These are phyloP conservation scores for Ametastegia equiseti DNA, from an alignment of 2,888 invertebrate species.

Conservation along the genomic window DNA sequence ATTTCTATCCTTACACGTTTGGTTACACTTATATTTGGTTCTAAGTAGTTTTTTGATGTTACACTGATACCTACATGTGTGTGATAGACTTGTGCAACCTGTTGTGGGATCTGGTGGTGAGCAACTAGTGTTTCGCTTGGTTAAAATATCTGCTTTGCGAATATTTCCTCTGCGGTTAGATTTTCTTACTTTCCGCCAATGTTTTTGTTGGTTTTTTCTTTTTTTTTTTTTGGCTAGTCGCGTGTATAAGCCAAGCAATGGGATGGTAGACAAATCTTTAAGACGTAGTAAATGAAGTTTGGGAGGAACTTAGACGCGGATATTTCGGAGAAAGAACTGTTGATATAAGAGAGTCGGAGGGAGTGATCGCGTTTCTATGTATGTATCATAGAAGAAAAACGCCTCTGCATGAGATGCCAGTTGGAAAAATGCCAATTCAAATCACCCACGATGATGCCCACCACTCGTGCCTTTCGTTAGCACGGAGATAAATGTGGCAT, in stretches of 20 bases:
- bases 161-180: background rate
- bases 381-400: background rate
- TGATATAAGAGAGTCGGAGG: background rate
- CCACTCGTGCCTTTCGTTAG: background rate
- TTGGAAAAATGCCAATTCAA: background rate
- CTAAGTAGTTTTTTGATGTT: too few species aligned
- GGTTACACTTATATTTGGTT: too few species aligned
- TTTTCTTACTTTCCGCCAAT: too few species aligned
- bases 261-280: background rate
- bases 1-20: too few species aligned
- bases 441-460: background rate
- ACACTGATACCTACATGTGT: too few species aligned
- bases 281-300: too few species aligned
- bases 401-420: too few species aligned
- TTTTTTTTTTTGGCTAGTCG: too few species aligned
- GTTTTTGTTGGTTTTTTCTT: background rate
- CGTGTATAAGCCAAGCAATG: too few species aligned
- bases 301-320: background rate
- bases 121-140: slow-evolving; percentile 35
- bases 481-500: background rate
- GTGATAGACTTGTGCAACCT: background rate
- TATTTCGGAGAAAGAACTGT: background rate
- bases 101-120: background rate
- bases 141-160: background rate
- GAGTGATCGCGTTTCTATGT: too few species aligned